These are phyloP conservation scores for Corvus moneduloides DNA, from an alignment of 2,113 vertebrate species.

Conservation along the genomic window DNA sequence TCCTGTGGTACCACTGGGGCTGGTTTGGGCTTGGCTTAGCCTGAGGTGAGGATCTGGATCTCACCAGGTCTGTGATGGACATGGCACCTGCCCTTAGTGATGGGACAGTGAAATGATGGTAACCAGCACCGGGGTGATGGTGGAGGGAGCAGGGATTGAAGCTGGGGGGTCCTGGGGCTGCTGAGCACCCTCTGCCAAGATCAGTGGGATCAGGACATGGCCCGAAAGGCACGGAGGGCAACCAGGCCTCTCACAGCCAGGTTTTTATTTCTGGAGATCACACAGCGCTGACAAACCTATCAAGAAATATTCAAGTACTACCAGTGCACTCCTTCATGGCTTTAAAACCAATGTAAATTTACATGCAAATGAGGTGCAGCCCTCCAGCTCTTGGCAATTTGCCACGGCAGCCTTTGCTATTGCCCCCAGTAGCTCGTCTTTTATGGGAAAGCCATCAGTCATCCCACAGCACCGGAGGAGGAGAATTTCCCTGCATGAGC, in stretches of 20 bases:
- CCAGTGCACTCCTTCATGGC: not conserved
- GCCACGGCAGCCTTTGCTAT: not conserved
- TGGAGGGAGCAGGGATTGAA: not conserved
- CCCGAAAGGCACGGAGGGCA: accelerated
- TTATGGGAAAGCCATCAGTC: not conserved
- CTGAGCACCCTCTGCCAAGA: not conserved
- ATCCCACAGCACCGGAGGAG: not conserved
- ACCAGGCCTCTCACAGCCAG: not conserved
- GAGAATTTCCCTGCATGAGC: not conserved
- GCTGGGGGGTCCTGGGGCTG: not conserved
- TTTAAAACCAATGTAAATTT: not conserved
- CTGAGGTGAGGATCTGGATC: not conserved
- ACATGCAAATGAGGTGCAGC: slow-evolving; percentile 12
- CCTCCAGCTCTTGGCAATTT: not conserved
- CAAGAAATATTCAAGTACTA: not conserved
- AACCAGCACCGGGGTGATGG: not conserved
- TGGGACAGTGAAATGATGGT: accelerated
- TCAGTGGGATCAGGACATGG: not conserved
- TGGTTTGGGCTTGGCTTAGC: not conserved
- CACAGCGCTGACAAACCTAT: not conserved
- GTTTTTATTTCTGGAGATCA: not conserved
- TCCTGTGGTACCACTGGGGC: accelerated
- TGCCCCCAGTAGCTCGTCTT: not conserved
- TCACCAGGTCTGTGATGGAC: not conserved
- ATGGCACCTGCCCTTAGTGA: accelerated